Evolutionary conservation across 1,140 invertebrate species (phyloP).

Genomic region (Caenorhabditis elegans): DNA sequence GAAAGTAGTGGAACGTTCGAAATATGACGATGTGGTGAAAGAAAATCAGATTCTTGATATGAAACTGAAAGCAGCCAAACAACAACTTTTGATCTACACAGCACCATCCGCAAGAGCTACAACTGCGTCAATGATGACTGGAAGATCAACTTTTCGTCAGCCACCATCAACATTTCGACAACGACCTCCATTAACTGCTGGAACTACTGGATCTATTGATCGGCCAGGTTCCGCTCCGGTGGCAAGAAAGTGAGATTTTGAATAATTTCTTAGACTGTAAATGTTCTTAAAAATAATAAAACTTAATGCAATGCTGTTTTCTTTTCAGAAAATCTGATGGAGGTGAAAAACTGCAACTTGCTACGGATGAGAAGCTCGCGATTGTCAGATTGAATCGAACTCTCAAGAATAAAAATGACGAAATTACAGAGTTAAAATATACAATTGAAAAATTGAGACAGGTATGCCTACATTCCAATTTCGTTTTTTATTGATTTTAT

Average conservation of each 20-base stretch:
- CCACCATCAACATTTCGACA: slow-evolving; percentile 14
- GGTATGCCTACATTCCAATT: background rate
- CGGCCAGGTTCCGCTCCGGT: background rate
- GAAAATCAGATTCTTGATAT: slow-evolving; percentile 55
- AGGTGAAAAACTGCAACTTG: slow-evolving; percentile 21
- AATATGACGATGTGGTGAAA: slow-evolving; percentile 50
- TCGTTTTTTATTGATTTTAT: background rate
- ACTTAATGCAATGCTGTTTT: background rate
- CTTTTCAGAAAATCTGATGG: background rate
- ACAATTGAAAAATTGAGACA: slow-evolving; percentile 31
- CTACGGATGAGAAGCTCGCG: slow-evolving; percentile 41
- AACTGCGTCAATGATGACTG: slow-evolving; percentile 53
- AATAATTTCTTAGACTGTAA: background rate
- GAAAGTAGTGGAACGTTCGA: slow-evolving; percentile 18
- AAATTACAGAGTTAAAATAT: slow-evolving; percentile 35
- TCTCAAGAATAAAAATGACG: slow-evolving; percentile 44
- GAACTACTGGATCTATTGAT: background rate
- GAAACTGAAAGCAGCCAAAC: slow-evolving; percentile 59
- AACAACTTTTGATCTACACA: slow-evolving; percentile 57
- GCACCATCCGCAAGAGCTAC: slow-evolving; percentile 47
- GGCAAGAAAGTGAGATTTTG: background rate
- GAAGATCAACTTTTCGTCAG: slow-evolving; percentile 44
- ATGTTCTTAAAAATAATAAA: background rate
- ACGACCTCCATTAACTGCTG: background rate
- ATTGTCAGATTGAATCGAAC: slow-evolving; percentile 50